Percentiles rank a stretch among this genome's conserved stretches.
Evolutionary conservation across 1,140 invertebrate genomes (phyloP).

Genomic region (Daktulosphaira vitifoliae): DNA sequence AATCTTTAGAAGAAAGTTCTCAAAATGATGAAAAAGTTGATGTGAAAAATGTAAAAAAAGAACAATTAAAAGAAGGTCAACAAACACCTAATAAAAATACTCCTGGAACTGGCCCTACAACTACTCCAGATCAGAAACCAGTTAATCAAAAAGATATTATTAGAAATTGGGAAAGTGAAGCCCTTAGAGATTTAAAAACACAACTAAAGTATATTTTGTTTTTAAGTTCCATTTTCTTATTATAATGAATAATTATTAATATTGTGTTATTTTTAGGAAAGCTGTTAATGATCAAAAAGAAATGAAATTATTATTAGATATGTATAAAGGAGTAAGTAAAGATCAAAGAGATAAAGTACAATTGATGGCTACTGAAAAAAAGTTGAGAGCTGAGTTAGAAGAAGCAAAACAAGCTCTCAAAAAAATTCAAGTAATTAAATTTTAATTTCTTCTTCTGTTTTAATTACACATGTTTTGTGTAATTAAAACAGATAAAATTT

Average conservation of each 20-base stretch:
- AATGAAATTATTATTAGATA: constrained; percentile 87
- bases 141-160: constrained; percentile 44
- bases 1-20: constrained; percentile 6
- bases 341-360: constrained; percentile 93
- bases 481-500: too few relatives aligned
- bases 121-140: constrained; percentile 40
- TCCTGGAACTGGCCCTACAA: constrained; percentile 48
- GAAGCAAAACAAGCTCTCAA: constrained; percentile 76
- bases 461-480: too few relatives aligned
- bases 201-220: constrained; percentile 72
- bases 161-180: constrained; percentile 51
- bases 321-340: constrained; percentile 95
- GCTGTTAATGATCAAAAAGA: constrained; percentile 84
- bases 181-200: constrained; percentile 75
- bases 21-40: constrained; percentile 19
- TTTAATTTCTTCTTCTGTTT: too few relatives aligned
- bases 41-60: constrained; percentile 19
- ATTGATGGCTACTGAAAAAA: constrained; percentile 90
- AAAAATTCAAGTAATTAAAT: constrained; percentile 58
- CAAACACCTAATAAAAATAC: constrained; percentile 47
- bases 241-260: neutral
- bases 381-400: constrained; percentile 78
- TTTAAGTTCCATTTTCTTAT: neutral
- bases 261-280: constrained; percentile 54
- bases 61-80: constrained; percentile 39